Conservation (phyloP, 2,888 invertebrate species). For the Sarcophaga subvicina region DNA sequence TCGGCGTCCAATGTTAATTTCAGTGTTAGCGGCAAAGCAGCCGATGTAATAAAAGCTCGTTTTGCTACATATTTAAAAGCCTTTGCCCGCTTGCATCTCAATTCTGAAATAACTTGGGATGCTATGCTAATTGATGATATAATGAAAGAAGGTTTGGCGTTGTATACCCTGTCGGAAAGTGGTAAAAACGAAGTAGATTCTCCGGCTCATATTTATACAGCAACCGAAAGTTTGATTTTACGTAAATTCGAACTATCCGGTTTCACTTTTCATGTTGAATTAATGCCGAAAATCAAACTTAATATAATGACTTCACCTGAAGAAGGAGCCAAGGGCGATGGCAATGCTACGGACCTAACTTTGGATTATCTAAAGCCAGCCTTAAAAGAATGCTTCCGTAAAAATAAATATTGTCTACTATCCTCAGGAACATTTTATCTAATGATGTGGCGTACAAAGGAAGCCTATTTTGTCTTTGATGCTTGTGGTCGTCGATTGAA, state of each 20-base stretch:
- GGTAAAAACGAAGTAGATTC: conserved; percentile 46
- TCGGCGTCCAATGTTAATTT: conserved; percentile 69
- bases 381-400: conserved; percentile 73
- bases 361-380: conserved; percentile 58
- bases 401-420: conserved; percentile 73
- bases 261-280: conserved; percentile 76
- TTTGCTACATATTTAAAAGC: conserved; percentile 76
- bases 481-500: conserved; percentile 75
- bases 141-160: conserved; percentile 75
- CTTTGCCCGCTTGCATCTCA: conserved; percentile 77
- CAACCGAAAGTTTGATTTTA: conserved; percentile 73
- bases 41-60: conserved; percentile 71
- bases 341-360: conserved; percentile 50
- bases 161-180: conserved; percentile 72
- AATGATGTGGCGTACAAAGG: conserved; percentile 77
- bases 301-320: neutral
- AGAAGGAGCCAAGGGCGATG: conserved; percentile 58
- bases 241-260: conserved; percentile 76
- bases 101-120: conserved; percentile 76
- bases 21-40: conserved; percentile 62
- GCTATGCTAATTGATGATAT: conserved; percentile 75
- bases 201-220: conserved; percentile 73
- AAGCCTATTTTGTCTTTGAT: conserved; percentile 78
- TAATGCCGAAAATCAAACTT: conserved; percentile 70
- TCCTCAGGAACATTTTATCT: conserved; percentile 74